These are phyloP conservation scores for Hydrocynus forskahlii DNA, from an alignment of 2,797 vertebrate genomes.

Conservation along the genomic window DNA sequence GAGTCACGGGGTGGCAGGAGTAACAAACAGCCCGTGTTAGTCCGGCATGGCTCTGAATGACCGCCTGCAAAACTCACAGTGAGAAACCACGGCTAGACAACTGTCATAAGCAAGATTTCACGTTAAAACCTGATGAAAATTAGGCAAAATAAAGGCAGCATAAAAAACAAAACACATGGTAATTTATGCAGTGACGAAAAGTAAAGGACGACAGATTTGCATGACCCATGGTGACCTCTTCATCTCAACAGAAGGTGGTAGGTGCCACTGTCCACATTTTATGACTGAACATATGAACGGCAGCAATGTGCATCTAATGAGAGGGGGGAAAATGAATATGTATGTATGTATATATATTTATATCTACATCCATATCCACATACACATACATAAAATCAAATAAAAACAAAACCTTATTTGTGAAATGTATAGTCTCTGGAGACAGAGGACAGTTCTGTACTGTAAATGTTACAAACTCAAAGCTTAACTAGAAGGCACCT, in stretches of 20 bases:
- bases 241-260: not conserved
- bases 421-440: constrained; percentile 72
- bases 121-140: constrained; percentile 21
- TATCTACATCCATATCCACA: too few species aligned
- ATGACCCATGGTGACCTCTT: not conserved
- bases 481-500: constrained; percentile 75
- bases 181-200: not conserved
- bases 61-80: not conserved
- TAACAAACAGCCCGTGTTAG: not conserved
- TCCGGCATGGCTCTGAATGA: not conserved
- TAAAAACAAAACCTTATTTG: constrained; percentile 42
- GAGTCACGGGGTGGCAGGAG: not conserved
- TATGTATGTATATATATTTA: too few species aligned
- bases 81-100: not conserved
- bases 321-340: too few species aligned
- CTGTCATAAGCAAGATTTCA: not conserved
- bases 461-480: constrained; percentile 68
- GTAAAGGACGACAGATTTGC: not conserved
- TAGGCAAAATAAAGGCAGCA: not conserved
- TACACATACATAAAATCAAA: not conserved
- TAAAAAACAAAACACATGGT: not conserved
- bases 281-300: not conserved
- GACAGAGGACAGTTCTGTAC: constrained; percentile 60
- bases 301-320: not conserved
- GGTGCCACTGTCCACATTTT: not conserved